Evolutionary conservation across 1,140 invertebrate genomes (phyloP), one percentile per base, ranked within the genome.

Genomic region (Cotesia glomerata): DNA sequence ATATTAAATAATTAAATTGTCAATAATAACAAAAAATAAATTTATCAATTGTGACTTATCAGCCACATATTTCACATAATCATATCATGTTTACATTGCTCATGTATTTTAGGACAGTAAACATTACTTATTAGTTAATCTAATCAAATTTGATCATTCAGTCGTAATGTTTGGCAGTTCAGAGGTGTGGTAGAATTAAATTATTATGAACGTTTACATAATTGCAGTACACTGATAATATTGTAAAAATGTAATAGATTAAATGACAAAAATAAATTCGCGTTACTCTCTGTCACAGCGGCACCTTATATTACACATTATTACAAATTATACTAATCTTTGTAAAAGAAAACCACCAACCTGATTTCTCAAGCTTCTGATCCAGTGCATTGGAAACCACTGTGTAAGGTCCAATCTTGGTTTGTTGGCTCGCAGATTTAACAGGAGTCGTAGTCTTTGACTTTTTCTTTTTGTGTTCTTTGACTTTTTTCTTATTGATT

Each of bases 401-500:
- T 18, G 77, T 77, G 59, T 80, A 82, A 32, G 32, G 61, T 67
- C 66, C 56, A 35, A 18, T 59, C 45, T 71, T 59, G 26, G 18
- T 68, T 13, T 58, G 59, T 45, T 70, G 69, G 32, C 58, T 58
- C 13, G 74, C 18, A 3, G 62, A 63, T 71, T 81, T 73, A 62
- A 58, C 73, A 75, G 69, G 26, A 51, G 77, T 73, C 51, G 71
- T 62, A 16, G 75, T 56, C 66, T 87, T 87, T 13, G 76, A 82
- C 72, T 89, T 89, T 76, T 89, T 89, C 78, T 88, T 87, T 79
- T 89, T 89, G 67, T 88, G 81, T 8, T 88, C 86, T 74, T 89
- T 89, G 36, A 86, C 79, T 72, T 82, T 87, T 32, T 84, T 82
- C 73, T 88, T 89, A 63, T 83, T 83, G 68, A 86, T 80, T 35